These are phyloP conservation scores for Drosophila hamatofila DNA, from an alignment of 2,888 invertebrate genomes.

Conservation along the genomic window DNA sequence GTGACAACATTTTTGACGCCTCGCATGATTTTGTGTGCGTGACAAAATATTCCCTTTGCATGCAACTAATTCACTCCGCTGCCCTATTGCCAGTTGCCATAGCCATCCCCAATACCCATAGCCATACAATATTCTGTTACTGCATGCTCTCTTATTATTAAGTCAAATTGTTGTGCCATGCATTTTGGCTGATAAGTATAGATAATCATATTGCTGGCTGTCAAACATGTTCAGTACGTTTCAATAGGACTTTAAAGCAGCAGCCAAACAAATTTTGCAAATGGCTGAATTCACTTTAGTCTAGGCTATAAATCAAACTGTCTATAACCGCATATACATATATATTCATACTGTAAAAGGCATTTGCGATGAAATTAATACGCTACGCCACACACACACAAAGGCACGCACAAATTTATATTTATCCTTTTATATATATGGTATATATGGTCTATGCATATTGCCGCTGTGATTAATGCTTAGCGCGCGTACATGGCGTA, in stretches of 20 bases:
- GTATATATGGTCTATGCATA: conserved; percentile 32
- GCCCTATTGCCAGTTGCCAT: neutral
- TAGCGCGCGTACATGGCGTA: conserved; percentile 44
- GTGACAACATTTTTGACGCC: conserved; percentile 43
- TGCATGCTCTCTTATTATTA: conserved; percentile 16
- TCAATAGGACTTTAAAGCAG: conserved; percentile 27
- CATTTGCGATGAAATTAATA: conserved; percentile 71
- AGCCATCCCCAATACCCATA: neutral
- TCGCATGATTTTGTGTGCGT: conserved; percentile 55
- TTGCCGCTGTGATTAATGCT: conserved; percentile 69
- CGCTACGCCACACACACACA: conserved; percentile 35
- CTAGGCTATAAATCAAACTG: conserved; percentile 66
- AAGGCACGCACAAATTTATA: conserved; percentile 3
- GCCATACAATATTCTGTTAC: conserved; percentile 9
- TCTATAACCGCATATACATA: conserved; percentile 62
- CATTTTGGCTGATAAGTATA: conserved; percentile 14
- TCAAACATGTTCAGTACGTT: neutral
- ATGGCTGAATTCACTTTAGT: conserved; percentile 28
- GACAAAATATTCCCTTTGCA: conserved; percentile 52
- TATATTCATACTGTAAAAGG: conserved; percentile 66
- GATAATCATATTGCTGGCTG: conserved; percentile 18
- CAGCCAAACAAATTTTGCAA: conserved; percentile 5
- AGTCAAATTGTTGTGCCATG: conserved; percentile 29
- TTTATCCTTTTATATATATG: conserved; percentile 23
- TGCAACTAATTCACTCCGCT: conserved; percentile 47